Conservation (phyloP, 1,140 invertebrate genomes). For the Centruroides vittatus region DNA sequence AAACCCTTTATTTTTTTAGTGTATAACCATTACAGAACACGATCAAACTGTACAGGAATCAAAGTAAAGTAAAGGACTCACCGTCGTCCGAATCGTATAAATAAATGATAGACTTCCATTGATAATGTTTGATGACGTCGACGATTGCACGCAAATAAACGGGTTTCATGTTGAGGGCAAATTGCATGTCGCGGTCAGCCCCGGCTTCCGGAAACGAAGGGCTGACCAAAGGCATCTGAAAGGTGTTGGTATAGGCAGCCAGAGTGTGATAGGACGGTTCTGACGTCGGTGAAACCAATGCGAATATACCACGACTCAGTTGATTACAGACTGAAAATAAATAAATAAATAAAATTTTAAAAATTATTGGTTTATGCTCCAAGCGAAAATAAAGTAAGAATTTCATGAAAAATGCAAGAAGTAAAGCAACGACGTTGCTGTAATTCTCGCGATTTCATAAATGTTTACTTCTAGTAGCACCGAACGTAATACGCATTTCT, state of each 20-base stretch:
- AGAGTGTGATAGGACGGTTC: slow-evolving; percentile 87
- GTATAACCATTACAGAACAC: no score
- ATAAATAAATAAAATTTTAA: not conserved
- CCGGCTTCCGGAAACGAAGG: slow-evolving; percentile 83
- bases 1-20: no score
- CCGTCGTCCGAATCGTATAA: slow-evolving; percentile 90
- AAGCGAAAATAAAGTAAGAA: no score
- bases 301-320: slow-evolving; percentile 50
- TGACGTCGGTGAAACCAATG: slow-evolving; percentile 79
- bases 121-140: slow-evolving; percentile 78
- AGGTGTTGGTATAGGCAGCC: slow-evolving; percentile 88
- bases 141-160: slow-evolving; percentile 86
- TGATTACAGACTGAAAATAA: slow-evolving; percentile 14
- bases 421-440: no score
- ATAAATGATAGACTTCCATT: slow-evolving; percentile 85
- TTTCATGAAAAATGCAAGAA: no score
- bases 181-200: slow-evolving; percentile 66
- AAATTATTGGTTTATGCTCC: no score
- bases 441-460: no score
- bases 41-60: not conserved
- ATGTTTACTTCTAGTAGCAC: no score
- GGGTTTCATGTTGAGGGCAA: slow-evolving; percentile 79
- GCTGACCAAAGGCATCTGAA: slow-evolving; percentile 83
- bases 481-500: no score
- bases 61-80: slow-evolving; percentile 38